Evolutionary conservation across 2,888 invertebrate genomes (phyloP).

Genomic region (Seira ritae): DNA sequence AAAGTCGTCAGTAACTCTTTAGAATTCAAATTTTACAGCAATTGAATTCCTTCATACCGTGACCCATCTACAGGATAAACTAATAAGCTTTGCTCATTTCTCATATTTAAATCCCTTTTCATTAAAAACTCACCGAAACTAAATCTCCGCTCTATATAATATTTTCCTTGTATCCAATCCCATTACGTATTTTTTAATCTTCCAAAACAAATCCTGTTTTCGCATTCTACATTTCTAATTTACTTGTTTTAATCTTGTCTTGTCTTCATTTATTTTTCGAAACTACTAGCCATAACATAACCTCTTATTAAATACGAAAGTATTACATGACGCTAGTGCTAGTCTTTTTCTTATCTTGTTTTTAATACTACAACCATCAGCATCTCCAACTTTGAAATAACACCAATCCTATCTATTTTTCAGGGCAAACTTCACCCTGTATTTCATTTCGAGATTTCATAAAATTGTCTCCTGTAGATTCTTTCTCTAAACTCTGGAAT

Average conservation of each 20-base stretch:
- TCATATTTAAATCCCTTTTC: slow-evolving; percentile 27
- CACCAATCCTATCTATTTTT: slow-evolving; percentile 60
- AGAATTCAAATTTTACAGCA: too few species aligned
- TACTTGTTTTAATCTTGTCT: slow-evolving; percentile 4
- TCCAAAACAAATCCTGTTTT: slow-evolving; percentile 40
- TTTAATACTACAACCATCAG: slow-evolving; percentile 7
- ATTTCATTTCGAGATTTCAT: slow-evolving; percentile 54
- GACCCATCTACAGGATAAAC: too few species aligned
- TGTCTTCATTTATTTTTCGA: slow-evolving; percentile 14
- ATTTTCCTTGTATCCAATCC: not conserved
- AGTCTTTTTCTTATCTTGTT: slow-evolving; percentile 27
- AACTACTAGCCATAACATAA: too few species aligned
- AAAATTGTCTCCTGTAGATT: slow-evolving; percentile 41
- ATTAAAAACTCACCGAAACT: slow-evolving; percentile 2
- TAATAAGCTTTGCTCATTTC: not conserved
- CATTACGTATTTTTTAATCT: slow-evolving; percentile 50
- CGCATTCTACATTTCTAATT: slow-evolving; percentile 43
- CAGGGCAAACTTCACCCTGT: slow-evolving; percentile 38
- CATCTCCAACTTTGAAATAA: slow-evolving; percentile 20
- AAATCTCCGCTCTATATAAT: not conserved
- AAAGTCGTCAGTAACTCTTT: too few species aligned
- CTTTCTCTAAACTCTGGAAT: not conserved
- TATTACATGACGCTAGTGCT: not conserved
- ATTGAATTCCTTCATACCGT: too few species aligned
- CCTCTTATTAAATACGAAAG: too few species aligned